Percentiles rank a stretch among this genome's conserved stretches.
phyloP scores from a whole-genome alignment of 2,797 vertebrate species.

The Parambassis ranga region DNA sequence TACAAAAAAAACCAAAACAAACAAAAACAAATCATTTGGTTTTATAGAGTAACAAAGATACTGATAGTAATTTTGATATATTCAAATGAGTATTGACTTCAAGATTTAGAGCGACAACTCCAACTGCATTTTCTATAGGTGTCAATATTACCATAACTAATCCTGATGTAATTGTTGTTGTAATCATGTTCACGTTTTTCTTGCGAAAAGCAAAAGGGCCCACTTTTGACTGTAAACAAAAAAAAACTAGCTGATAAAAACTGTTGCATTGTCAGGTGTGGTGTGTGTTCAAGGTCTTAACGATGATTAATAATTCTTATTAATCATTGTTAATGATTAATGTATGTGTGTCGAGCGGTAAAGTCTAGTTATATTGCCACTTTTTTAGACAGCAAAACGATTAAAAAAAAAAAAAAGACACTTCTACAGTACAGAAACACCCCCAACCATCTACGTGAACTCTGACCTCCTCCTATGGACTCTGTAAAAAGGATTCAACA shows the following conservation, averaged over 20 bases:
- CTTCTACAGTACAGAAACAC: conserved; percentile 33
- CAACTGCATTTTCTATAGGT: conserved; percentile 73
- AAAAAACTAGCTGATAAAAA: conserved; percentile 21
- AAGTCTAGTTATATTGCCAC: conserved; percentile 68
- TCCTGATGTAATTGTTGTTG: conserved; percentile 75
- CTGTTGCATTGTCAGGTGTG: conserved; percentile 70
- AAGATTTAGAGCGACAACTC: conserved; percentile 70
- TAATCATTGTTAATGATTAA: conserved; percentile 75
- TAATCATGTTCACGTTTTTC: conserved; percentile 75
- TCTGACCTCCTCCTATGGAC: conserved; percentile 65
- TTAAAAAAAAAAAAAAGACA: conserved; percentile 56
- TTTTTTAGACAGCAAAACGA: conserved; percentile 43
- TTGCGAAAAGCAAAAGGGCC: conserved; percentile 60
- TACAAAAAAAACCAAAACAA: conserved; percentile 52
- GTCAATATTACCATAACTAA: conserved; percentile 74
- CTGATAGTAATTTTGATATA: conserved; percentile 82
- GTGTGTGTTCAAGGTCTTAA: conserved; percentile 72
- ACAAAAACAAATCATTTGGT: conserved; percentile 68
- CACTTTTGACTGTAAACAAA: conserved; percentile 62
- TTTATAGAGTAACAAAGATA: conserved; percentile 81
- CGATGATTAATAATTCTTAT: conserved; percentile 76
- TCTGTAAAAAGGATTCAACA: conserved; percentile 26
- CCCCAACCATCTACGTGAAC: conserved; percentile 45
- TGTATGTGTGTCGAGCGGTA: conserved; percentile 71
- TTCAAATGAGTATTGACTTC: conserved; percentile 72